These are phyloP conservation scores for Pangasius macronema DNA, from an alignment of 2,797 vertebrate genomes.

Conservation along the genomic window DNA sequence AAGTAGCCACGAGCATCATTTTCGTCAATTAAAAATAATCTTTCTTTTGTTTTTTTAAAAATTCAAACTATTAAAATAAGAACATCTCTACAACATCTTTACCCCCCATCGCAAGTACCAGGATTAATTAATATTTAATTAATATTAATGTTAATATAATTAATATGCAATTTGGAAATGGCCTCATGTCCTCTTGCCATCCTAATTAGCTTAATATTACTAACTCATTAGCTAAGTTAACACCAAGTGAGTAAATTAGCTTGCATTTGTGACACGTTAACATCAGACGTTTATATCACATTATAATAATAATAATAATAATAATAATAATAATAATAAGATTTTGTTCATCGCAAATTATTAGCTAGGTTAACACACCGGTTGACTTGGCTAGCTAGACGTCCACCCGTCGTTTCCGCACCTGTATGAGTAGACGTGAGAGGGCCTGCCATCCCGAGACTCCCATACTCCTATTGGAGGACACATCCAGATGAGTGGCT, in stretches of 20 bases:
- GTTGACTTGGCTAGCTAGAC: background rate
- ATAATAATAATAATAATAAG: background rate
- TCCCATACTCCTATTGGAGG: slow-evolving; percentile 72
- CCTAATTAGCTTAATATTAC: background rate
- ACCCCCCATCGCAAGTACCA: background rate
- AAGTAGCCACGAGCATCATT: background rate
- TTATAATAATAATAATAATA: background rate
- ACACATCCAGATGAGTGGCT: slow-evolving; percentile 76
- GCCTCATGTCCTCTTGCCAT: background rate
- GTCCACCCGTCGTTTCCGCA: slow-evolving; percentile 52
- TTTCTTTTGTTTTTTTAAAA: background rate
- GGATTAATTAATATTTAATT: background rate
- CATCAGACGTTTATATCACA: background rate
- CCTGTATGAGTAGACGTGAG: slow-evolving; percentile 77
- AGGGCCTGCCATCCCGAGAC: slow-evolving; percentile 75
- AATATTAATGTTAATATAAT: no score
- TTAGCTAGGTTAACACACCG: background rate
- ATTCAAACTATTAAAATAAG: background rate
- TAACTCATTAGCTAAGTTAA: background rate
- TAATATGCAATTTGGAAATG: background rate
- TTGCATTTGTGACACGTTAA: background rate
- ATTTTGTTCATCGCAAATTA: background rate
- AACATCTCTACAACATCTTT: background rate
- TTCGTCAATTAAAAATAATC: background rate
- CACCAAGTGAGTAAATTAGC: background rate